phyloP scores from a whole-genome alignment of 2,113 vertebrate species.

The Ciconia boyciana region DNA sequence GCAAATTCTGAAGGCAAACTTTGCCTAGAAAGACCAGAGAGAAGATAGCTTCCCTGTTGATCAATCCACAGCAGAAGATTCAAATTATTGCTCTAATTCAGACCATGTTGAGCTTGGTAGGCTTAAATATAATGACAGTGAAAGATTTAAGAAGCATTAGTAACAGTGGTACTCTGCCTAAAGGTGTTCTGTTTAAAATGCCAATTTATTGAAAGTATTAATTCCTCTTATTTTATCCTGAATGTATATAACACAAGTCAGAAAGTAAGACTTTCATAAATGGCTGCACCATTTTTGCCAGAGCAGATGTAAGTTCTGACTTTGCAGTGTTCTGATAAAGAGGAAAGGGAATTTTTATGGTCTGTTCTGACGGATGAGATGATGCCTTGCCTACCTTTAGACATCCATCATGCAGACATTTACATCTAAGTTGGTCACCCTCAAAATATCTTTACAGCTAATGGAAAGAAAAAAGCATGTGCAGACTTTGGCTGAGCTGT shows the following conservation, averaged over 20 bases:
- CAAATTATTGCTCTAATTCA: neutral
- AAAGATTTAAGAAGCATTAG: neutral
- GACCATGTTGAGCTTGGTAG: neutral
- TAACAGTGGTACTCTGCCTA: neutral
- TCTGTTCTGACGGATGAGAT: neutral
- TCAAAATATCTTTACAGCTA: neutral
- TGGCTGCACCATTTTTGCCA: neutral
- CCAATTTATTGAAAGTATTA: neutral
- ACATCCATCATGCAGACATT: neutral
- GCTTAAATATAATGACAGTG: neutral
- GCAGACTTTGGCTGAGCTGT: neutral
- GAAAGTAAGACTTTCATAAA: neutral
- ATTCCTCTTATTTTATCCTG: neutral
- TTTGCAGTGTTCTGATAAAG: neutral
- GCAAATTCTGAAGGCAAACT: neutral
- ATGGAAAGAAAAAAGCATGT: neutral
- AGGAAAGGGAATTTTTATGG: neutral
- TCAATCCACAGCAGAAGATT: neutral
- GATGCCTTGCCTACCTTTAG: neutral
- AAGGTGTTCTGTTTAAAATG: neutral
- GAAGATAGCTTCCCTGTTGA: neutral
- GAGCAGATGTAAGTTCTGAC: neutral
- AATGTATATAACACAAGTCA: neutral
- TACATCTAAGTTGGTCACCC: neutral
- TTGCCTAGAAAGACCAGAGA: neutral